Percentiles rank a stretch among this genome's conserved stretches.
phyloP scores from a whole-genome alignment of 2,888 invertebrate species.

The Drosophila prostipennis region DNA sequence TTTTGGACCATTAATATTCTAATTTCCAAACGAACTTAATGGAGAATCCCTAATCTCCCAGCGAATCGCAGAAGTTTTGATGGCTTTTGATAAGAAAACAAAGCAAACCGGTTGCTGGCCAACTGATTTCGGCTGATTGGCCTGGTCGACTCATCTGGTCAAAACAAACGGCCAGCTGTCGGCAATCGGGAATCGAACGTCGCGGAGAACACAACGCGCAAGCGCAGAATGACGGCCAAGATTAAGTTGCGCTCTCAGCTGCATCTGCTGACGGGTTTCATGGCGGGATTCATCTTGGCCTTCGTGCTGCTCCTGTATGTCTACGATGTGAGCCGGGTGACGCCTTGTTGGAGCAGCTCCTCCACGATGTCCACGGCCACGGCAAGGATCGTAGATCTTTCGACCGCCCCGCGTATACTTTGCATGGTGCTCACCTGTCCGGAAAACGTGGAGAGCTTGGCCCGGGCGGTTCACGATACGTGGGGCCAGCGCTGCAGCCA shows the following conservation, averaged over 20 bases:
- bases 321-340: constrained; percentile 47
- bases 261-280: constrained; percentile 70
- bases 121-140: constrained; percentile 19
- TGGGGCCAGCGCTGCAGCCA: constrained; percentile 96
- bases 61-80: constrained; percentile 22
- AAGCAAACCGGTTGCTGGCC: constrained; percentile 42
- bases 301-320: constrained; percentile 65
- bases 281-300: constrained; percentile 72
- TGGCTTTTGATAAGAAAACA: constrained; percentile 40
- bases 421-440: constrained; percentile 99
- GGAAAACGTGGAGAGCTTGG: constrained; percentile 92
- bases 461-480: constrained; percentile 95
- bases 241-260: constrained; percentile 56
- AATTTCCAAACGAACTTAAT: background rate
- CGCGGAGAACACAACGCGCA: constrained; percentile 61
- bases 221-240: constrained; percentile 44
- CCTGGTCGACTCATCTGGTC: constrained; percentile 3
- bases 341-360: constrained; percentile 36
- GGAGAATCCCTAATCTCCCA: constrained; percentile 13
- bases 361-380: constrained; percentile 10
- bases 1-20: background rate
- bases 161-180: constrained; percentile 30
- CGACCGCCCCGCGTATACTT: constrained; percentile 86
- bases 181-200: constrained; percentile 57
- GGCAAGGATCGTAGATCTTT: constrained; percentile 84